Evolutionary conservation across 2,113 vertebrate species (phyloP).

Genomic region (Nothocercus nigrocapillus): DNA sequence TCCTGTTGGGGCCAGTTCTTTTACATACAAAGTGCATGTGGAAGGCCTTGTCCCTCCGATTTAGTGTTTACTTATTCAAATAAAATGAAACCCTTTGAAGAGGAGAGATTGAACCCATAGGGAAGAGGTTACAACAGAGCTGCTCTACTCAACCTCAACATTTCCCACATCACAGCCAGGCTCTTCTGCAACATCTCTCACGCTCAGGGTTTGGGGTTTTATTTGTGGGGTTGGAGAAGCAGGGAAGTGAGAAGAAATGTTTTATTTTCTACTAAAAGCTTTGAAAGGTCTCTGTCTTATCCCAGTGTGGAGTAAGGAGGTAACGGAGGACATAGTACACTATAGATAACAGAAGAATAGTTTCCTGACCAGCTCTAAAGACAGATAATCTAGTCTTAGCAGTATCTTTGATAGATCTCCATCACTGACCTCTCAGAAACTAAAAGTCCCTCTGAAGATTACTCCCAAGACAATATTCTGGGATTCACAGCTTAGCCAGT

Average conservation of each 20-base stretch:
- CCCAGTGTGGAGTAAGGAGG: neutral
- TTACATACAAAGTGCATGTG: neutral
- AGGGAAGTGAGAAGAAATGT: neutral
- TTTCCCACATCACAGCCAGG: neutral
- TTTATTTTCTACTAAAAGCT: neutral
- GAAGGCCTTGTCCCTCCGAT: neutral
- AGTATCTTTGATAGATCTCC: neutral
- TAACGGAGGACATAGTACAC: neutral
- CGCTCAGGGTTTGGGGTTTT: too few species aligned
- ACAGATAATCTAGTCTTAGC: neutral
- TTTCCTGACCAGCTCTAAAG: neutral
- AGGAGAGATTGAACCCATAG: neutral
- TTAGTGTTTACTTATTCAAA: neutral
- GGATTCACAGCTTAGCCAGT: neutral
- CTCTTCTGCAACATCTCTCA: neutral
- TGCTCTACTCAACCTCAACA: neutral
- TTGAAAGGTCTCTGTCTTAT: neutral
- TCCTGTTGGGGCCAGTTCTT: neutral
- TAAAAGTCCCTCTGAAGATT: neutral
- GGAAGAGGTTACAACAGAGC: neutral
- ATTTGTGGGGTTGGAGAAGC: neutral
- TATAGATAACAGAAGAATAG: neutral
- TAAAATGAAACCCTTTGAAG: neutral
- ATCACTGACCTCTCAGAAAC: neutral
- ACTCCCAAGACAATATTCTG: neutral